Percentiles rank a stretch among this genome's conserved stretches.
Evolutionary conservation across 2,888 invertebrate genomes (phyloP).

Genomic region (Amaurobius ferox): DNA sequence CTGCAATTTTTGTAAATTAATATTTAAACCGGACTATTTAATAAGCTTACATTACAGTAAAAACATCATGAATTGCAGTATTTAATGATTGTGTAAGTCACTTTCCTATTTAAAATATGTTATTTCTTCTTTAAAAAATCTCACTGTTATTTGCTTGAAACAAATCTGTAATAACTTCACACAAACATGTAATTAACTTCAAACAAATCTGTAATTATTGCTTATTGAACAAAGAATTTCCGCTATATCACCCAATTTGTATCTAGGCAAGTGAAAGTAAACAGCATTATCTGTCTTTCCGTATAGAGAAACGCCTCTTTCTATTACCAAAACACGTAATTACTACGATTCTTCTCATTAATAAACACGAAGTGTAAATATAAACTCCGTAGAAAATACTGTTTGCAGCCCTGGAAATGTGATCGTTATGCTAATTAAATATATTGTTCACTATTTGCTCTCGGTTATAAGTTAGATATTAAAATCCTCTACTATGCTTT

Average conservation of each 20-base stretch:
- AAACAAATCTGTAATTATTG: not conserved
- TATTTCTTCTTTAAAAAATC: too few species aligned
- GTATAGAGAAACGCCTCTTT: not conserved
- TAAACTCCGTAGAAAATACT: slow-evolving; percentile 2
- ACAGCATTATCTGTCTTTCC: slow-evolving; percentile 33
- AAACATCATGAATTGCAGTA: too few species aligned
- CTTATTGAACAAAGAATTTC: not conserved
- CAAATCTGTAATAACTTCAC: too few species aligned
- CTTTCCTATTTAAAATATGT: too few species aligned
- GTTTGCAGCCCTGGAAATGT: not conserved
- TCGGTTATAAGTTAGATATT: too few species aligned
- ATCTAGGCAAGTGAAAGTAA: slow-evolving; percentile 13
- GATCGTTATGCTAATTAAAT: slow-evolving; percentile 35
- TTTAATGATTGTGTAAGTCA: too few species aligned
- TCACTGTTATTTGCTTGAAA: too few species aligned
- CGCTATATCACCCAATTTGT: not conserved
- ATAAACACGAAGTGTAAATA: slow-evolving; percentile 17
- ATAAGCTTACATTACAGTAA: too few species aligned
- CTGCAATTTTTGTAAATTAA: too few species aligned
- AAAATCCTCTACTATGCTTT: too few species aligned
- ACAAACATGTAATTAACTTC: not conserved
- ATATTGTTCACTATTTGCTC: slow-evolving; percentile 16
- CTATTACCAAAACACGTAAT: slow-evolving; percentile 30
- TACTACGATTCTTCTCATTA: slow-evolving; percentile 23
- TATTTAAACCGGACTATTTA: too few species aligned